Conservation (phyloP, 2,113 vertebrate genomes). For the Cyanoramphus novaezelandiae region DNA sequence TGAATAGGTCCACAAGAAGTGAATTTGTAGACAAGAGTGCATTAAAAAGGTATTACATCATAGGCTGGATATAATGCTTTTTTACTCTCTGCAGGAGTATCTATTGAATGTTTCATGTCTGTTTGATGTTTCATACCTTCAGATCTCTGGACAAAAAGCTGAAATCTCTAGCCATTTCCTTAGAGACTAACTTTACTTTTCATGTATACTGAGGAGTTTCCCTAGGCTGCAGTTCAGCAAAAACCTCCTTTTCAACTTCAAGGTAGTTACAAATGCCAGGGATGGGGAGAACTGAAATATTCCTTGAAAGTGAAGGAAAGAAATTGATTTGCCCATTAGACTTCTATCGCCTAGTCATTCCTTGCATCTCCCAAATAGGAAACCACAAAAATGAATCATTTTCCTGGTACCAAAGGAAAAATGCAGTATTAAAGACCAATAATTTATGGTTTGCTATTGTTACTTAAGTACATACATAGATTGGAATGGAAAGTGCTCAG, state of each 20-base stretch:
- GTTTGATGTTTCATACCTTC: background rate
- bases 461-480: background rate
- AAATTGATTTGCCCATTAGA: background rate
- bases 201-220: background rate
- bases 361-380: background rate
- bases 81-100: background rate
- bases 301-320: background rate
- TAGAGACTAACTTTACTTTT: background rate
- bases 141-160: background rate
- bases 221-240: background rate
- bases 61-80: background rate
- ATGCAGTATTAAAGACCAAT: background rate
- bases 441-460: background rate
- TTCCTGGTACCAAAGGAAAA: background rate
- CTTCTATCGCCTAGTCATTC: background rate
- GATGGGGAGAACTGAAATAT: background rate
- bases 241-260: constrained; percentile 8
- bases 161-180: background rate
- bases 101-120: background rate
- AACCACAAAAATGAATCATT: background rate
- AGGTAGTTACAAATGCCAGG: background rate
- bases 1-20: background rate
- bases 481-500: background rate
- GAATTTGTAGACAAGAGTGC: background rate
- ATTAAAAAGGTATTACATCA: background rate